Evolutionary conservation across 2,888 invertebrate species (phyloP).

Genomic region (Dorcus hopei): DNA sequence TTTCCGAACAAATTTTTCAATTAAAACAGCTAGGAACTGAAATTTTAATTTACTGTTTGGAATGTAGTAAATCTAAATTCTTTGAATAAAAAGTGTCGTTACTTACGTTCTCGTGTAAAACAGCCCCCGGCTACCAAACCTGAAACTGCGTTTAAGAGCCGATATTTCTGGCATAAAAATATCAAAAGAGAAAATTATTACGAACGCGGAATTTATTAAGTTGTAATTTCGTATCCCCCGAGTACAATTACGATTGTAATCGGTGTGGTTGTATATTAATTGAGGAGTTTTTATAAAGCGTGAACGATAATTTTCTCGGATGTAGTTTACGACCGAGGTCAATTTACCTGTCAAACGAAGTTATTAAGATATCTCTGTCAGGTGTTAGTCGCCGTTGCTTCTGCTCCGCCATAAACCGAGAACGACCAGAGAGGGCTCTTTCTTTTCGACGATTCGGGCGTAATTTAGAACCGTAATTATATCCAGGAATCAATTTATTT

Average conservation of each 20-base stretch:
- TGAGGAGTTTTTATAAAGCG: slow-evolving; percentile 12
- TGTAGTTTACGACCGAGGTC: slow-evolving; percentile 14
- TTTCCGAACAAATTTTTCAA: too few species aligned
- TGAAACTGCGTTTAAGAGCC: too few species aligned
- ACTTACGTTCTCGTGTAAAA: too few species aligned
- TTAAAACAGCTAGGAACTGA: too few species aligned
- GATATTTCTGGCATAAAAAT: too few species aligned
- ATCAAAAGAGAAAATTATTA: slow-evolving; percentile 18
- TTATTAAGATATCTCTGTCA: slow-evolving; percentile 28
- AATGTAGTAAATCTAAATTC: too few species aligned
- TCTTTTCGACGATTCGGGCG: background rate
- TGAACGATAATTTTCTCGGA: slow-evolving; percentile 16
- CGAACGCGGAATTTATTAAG: slow-evolving; percentile 19
- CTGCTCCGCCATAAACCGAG: background rate
- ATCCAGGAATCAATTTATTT: slow-evolving; percentile 1
- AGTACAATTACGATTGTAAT: background rate
- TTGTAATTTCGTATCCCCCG: slow-evolving; percentile 11
- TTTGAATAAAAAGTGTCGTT: too few species aligned
- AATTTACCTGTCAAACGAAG: slow-evolving; percentile 26
- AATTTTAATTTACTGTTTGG: too few species aligned
- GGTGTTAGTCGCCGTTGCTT: slow-evolving; percentile 12
- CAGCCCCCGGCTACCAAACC: too few species aligned
- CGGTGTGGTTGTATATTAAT: slow-evolving; percentile 6
- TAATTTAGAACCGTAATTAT: background rate
- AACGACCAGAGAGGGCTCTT: background rate